Base-by-base conservation (phyloP, 30 jellyfish, hydroid and myxozoan species). In the Morbakka virulenta region DNA sequence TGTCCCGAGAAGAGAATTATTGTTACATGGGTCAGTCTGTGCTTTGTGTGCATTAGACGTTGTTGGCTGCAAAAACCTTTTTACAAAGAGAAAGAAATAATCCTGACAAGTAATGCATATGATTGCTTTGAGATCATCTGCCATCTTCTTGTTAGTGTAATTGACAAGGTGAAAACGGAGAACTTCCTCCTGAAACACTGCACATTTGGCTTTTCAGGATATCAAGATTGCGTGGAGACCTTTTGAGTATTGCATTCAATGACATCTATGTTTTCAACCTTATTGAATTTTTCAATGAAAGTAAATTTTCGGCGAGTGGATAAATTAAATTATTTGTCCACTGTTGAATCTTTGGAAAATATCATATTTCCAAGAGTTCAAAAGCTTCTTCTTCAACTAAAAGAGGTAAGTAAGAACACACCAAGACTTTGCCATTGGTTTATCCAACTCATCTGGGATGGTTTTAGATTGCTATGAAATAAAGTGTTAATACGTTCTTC, bases 241-340 rank as follows among this genome's bases (percentile, higher is more conserved):
- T 4, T 64, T 30, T 64, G 77, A 12, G 14, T 64, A 12, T 30
- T 64, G 30, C 67, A 64, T 4, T 4, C 77, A 64, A 64, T 64
- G 77, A 64, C 67, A 64, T 64, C 77, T 4, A 64, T 64, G 4
- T 64, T 64, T 22, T 64, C 77, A 11, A 76, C 80, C 28, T 28
- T 76, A 21, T 68, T 76, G 50, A 76, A 76, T 36, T 76, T 76
- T 62, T 52, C 81, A 68, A 23, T 57, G 68, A 53, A 76, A 76
- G 87, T 77, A 76, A 76, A 20, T 4, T 22, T 53, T 27, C 67
- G 62, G 34, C 33, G 30, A 50, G 62, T 76, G 26, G 68, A 76
- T 78, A 76, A 76, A 50, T 32, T 76, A 12, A 22, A 76, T 17
- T 76, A 26, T 49, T 33, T 76, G 3, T 20, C 67, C n/a, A 29